These are phyloP conservation scores for Spinibarbus caldwelli DNA, from an alignment of 2,797 vertebrate species.

Conservation along the genomic window DNA sequence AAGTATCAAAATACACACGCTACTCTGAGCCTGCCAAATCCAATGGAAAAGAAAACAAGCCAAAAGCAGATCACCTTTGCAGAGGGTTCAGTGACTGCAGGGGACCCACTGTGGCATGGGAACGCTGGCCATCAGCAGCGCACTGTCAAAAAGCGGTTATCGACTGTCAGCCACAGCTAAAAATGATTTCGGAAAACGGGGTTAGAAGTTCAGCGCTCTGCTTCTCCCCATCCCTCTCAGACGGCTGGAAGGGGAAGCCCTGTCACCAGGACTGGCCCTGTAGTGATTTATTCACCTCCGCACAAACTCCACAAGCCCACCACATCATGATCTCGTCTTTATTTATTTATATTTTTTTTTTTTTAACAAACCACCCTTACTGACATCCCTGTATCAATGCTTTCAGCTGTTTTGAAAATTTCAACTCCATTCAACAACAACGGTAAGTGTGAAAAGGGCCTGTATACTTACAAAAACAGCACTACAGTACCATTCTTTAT, in stretches of 20 bases:
- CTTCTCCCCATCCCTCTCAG: constrained; percentile 63
- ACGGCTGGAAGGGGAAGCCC: constrained; percentile 68
- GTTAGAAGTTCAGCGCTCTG: constrained; percentile 75
- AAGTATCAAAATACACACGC: constrained; percentile 53
- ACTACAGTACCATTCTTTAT: not conserved
- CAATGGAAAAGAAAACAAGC: constrained; percentile 72
- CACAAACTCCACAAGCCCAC: constrained; percentile 60
- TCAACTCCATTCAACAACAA: constrained; percentile 11
- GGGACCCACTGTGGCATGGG: constrained; percentile 72
- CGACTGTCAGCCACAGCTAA: constrained; percentile 78
- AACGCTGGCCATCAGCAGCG: constrained; percentile 76
- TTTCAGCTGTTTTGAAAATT: constrained; percentile 57
- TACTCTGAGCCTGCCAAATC: constrained; percentile 68
- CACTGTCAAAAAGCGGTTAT: constrained; percentile 67
- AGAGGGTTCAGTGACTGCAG: constrained; percentile 76
- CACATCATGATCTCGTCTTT: constrained; percentile 59
- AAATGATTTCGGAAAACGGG: constrained; percentile 75
- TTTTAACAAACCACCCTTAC: constrained; percentile 62
- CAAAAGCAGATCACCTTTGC: constrained; percentile 79
- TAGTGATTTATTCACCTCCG: constrained; percentile 70
- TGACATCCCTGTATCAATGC: constrained; percentile 58
- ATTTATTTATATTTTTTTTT: not conserved
- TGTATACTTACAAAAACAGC: not conserved
- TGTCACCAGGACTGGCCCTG: constrained; percentile 69
- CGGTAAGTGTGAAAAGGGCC: not conserved